phyloP scores from a whole-genome alignment of 2,113 vertebrate genomes.

The Chauna torquata region DNA sequence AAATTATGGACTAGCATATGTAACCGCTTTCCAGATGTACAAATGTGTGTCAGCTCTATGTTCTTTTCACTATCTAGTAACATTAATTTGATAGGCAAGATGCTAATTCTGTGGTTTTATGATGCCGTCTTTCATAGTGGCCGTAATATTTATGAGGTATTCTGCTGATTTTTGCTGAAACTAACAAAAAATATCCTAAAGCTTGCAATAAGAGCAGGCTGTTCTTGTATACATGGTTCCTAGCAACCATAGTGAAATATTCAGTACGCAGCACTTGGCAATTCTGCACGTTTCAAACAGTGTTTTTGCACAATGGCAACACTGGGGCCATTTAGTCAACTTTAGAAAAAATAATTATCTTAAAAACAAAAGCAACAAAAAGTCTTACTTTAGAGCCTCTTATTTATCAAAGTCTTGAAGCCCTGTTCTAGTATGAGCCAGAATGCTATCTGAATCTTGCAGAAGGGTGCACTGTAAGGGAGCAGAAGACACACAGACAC shows the following conservation, averaged over 20 bases:
- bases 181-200: conserved; percentile 4
- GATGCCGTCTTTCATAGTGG: background rate
- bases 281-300: conserved; percentile 20
- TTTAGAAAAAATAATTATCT: background rate
- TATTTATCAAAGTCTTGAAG: background rate
- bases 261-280: background rate
- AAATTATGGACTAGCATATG: background rate
- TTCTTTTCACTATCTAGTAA: conserved; percentile 21
- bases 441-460: background rate
- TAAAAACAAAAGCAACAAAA: background rate
- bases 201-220: conserved; percentile 14
- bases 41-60: background rate
- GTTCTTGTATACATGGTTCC: background rate
- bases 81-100: conserved; percentile 31
- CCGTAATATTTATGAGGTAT: conserved; percentile 49
- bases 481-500: background rate
- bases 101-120: conserved; percentile 15
- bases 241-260: conserved; percentile 2
- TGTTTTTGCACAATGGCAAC: background rate
- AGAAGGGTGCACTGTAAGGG: background rate
- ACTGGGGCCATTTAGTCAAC: background rate
- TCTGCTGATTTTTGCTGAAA: conserved; percentile 53
- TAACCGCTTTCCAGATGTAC: background rate
- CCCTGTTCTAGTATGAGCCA: background rate
- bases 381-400: background rate